Conservation (phyloP, 2,888 invertebrate species). For the Keiferia lycopersicella region DNA sequence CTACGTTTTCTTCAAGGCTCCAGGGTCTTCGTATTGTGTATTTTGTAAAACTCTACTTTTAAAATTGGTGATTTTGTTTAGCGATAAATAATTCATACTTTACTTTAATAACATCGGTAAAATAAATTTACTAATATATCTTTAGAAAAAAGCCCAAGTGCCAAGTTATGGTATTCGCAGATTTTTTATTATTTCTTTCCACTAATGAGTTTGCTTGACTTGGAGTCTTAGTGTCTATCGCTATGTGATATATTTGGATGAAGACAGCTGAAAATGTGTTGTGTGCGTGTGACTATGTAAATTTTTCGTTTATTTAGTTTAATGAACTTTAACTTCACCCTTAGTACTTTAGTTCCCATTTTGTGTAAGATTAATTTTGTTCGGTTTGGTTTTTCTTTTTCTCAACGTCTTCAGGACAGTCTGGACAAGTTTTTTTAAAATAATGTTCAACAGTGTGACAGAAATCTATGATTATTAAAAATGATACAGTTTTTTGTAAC, state of each 20-base stretch:
- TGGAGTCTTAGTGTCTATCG: constrained; percentile 53
- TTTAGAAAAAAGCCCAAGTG: no score
- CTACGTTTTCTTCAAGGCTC: constrained; percentile 52
- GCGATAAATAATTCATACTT: no score
- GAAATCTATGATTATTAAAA: no score
- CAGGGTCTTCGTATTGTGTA: constrained; percentile 35
- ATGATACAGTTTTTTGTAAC: neutral
- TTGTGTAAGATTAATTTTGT: constrained; percentile 7
- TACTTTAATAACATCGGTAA: no score
- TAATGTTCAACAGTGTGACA: no score
- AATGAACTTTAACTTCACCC: constrained; percentile 18
- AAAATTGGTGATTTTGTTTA: no score
- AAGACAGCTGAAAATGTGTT: constrained; percentile 67
- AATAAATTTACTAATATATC: no score
- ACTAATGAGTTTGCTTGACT: constrained; percentile 10
- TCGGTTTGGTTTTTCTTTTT: constrained; percentile 2
- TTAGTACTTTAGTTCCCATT: constrained; percentile 22
- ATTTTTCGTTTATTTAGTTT: constrained; percentile 27
- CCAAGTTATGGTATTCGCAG: neutral
- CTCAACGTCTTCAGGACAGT: neutral
- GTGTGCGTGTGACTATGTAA: constrained; percentile 60
- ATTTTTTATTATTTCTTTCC: neutral
- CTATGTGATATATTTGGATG: constrained; percentile 65
- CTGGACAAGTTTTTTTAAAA: neutral
- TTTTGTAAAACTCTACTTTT: no score